Evolutionary conservation across 53 echinoderm and acorn worm genomes (phyloP).

Genomic region (Stichopus horrens): DNA sequence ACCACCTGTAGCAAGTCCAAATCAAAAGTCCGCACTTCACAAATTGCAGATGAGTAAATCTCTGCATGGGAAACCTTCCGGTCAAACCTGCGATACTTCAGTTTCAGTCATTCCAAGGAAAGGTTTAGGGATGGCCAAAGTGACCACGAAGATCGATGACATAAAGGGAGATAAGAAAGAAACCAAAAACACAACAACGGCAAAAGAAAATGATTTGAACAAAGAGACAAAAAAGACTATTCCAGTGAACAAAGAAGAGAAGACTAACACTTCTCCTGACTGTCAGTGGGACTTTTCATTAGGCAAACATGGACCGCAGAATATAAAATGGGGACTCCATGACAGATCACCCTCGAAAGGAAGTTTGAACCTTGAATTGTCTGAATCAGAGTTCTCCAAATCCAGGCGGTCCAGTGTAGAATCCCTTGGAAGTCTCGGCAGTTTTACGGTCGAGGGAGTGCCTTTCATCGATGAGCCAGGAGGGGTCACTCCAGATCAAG

Average conservation of each 20-base stretch:
- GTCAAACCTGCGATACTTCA: neutral
- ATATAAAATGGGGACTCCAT: constrained; percentile 21
- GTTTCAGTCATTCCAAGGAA: neutral
- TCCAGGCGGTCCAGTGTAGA: constrained; percentile 17
- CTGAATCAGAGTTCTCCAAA: constrained; percentile 28
- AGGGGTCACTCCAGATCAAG: constrained; percentile 58
- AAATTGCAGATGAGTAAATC: neutral
- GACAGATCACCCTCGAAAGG: constrained; percentile 18
- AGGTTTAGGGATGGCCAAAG: neutral
- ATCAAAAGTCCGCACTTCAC: neutral
- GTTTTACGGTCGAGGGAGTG: constrained; percentile 70
- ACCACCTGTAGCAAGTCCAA: constrained; percentile 2
- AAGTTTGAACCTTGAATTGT: constrained; percentile 15
- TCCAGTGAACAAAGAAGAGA: neutral
- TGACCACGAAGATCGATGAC: neutral
- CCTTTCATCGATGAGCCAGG: constrained; percentile 81
- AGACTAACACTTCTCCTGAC: neutral
- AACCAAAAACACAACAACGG: neutral
- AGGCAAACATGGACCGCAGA: constrained; percentile 18
- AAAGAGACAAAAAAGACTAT: neutral
- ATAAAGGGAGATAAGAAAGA: neutral
- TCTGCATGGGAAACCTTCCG: neutral
- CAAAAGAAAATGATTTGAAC: neutral
- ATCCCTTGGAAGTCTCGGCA: constrained; percentile 33
- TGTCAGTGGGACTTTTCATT: neutral